Conservation (phyloP, 2,888 invertebrate genomes). For the Pterobdella sp. region DNA sequence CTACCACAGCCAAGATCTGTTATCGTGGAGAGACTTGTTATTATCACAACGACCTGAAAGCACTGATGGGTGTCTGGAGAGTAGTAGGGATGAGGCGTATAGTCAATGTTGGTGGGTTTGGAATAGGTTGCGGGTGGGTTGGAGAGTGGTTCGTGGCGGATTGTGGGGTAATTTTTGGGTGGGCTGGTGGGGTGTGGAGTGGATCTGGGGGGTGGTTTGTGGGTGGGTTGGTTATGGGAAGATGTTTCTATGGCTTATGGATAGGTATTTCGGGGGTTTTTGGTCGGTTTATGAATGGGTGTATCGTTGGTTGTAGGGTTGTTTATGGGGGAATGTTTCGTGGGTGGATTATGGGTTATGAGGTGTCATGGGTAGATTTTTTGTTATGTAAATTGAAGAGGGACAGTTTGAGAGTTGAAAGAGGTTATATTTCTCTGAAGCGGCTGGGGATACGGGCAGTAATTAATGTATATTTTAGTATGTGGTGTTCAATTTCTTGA, state of each 20-base stretch:
- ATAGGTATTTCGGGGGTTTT: too few species aligned
- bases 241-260: neutral
- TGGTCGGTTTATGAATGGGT: too few species aligned
- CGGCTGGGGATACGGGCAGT: too few species aligned
- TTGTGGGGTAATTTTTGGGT: neutral
- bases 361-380: too few species aligned
- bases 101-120: neutral
- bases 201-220: neutral
- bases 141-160: neutral
- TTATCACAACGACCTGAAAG: neutral
- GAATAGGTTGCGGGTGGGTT: neutral
- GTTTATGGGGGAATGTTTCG: too few species aligned
- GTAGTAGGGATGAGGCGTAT: neutral
- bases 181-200: neutral
- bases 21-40: neutral
- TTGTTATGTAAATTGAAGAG: too few species aligned
- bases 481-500: too few species aligned
- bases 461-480: too few species aligned
- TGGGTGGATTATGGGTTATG: too few species aligned
- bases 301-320: too few species aligned
- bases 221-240: neutral
- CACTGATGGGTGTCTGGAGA: constrained; percentile 17
- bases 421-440: too few species aligned
- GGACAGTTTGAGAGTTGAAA: too few species aligned
- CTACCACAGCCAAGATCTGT: neutral